Percentiles rank a stretch among this genome's conserved stretches.
phyloP scores from a whole-genome alignment of 2,888 invertebrate genomes.

The Eumacrocentrus americanus region DNA sequence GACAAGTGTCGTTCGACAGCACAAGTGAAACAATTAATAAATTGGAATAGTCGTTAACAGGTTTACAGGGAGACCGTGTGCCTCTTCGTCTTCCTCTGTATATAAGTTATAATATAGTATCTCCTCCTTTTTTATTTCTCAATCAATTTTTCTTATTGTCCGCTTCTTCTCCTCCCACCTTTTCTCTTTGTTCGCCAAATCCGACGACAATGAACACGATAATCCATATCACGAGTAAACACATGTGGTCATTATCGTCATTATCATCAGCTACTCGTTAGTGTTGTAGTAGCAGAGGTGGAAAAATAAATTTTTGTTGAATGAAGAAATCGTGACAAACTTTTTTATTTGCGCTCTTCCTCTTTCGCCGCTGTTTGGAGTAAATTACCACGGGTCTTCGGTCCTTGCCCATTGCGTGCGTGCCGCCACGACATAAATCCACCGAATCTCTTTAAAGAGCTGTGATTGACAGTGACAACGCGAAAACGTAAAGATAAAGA shows the following conservation, averaged over 20 bases:
- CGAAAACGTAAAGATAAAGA: slow-evolving; percentile 5
- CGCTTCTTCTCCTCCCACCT: not conserved
- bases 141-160: not conserved
- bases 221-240: slow-evolving; percentile 17
- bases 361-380: not conserved
- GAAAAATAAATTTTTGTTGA: too few species aligned
- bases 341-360: not conserved
- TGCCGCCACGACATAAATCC: not conserved
- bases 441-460: too few species aligned
- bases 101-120: too few species aligned
- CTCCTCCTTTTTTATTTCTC: not conserved
- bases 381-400: not conserved
- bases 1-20: slow-evolving; percentile 25
- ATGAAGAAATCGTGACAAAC: too few species aligned
- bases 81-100: too few species aligned
- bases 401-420: slow-evolving; percentile 5
- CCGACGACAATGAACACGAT: slow-evolving; percentile 13
- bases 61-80: too few species aligned
- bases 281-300: too few species aligned
- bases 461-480: slow-evolving; percentile 19
- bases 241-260: slow-evolving; percentile 21
- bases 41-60: slow-evolving; percentile 34
- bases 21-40: slow-evolving; percentile 39
- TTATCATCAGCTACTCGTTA: too few species aligned
- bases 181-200: not conserved